Evolutionary conservation across 2,888 invertebrate genomes (phyloP).

Genomic region (Asteroscopus sphinx): DNA sequence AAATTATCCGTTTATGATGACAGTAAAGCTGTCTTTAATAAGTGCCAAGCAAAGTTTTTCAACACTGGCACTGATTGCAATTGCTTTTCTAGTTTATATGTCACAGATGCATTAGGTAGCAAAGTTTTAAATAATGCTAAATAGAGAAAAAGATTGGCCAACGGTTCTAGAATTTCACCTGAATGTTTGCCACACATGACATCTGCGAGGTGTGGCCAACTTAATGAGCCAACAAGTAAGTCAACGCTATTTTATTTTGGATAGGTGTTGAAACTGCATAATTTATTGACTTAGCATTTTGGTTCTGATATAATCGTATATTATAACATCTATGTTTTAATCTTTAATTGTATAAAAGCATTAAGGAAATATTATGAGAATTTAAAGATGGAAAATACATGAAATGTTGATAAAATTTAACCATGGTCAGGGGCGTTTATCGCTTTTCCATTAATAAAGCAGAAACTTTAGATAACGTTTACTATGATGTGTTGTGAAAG

Average conservation of each 20-base stretch:
- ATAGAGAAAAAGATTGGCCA: constrained; percentile 39
- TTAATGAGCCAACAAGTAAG: constrained; percentile 44
- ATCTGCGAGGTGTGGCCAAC: constrained; percentile 25
- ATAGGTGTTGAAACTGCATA: constrained; percentile 34
- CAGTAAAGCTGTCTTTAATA: not conserved
- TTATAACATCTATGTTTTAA: constrained; percentile 7
- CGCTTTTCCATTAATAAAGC: too few relatives aligned
- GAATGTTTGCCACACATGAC: constrained; percentile 34
- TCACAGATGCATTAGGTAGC: constrained; percentile 13
- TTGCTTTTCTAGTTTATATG: constrained; percentile 24
- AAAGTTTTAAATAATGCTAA: constrained; percentile 31
- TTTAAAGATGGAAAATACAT: too few relatives aligned
- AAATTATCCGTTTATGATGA: too few relatives aligned
- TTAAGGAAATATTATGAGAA: too few relatives aligned
- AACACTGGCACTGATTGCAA: constrained; percentile 12
- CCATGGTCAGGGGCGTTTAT: too few relatives aligned
- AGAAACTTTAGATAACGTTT: not conserved
- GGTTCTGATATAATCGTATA: constrained; percentile 7
- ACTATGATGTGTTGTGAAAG: not conserved
- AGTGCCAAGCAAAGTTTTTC: constrained; percentile 1
- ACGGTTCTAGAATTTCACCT: constrained; percentile 37
- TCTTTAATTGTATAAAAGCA: constrained; percentile 3
- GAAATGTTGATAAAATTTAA: too few relatives aligned
- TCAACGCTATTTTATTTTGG: constrained; percentile 28
- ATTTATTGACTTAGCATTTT: constrained; percentile 29